Percentiles rank a stretch among this genome's conserved stretches.
phyloP scores from a whole-genome alignment of 1,140 invertebrate species.

The Halyomorpha halys region DNA sequence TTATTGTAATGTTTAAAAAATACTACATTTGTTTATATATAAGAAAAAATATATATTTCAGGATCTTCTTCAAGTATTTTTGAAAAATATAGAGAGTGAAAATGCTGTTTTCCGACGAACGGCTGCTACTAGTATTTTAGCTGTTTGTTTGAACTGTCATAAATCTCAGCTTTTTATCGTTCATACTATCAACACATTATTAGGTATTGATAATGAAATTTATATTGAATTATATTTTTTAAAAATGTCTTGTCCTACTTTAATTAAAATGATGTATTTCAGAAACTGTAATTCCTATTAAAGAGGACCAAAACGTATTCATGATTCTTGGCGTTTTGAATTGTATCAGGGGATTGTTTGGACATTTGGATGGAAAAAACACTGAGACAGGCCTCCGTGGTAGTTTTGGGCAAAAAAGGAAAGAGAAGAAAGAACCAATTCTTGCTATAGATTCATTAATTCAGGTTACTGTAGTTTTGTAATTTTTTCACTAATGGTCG shows the following conservation, averaged over 20 bases:
- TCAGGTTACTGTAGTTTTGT: slow-evolving; percentile 20
- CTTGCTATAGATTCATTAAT: slow-evolving; percentile 25
- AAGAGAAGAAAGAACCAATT: slow-evolving; percentile 16
- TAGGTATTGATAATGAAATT: slow-evolving; percentile 36
- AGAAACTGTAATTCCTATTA: slow-evolving; percentile 46
- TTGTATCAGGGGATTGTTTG: slow-evolving; percentile 50
- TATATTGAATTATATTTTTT: not conserved
- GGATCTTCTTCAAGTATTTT: slow-evolving; percentile 52
- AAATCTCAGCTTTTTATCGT: slow-evolving; percentile 50
- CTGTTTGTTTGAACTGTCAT: slow-evolving; percentile 50
- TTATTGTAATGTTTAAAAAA: too few species aligned
- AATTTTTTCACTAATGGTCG: too few species aligned
- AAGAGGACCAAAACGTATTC: slow-evolving; percentile 38
- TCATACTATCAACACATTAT: slow-evolving; percentile 44
- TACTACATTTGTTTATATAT: too few species aligned
- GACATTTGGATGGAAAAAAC: slow-evolving; percentile 37
- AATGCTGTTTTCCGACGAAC: slow-evolving; percentile 50
- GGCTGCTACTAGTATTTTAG: slow-evolving; percentile 51
- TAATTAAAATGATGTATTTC: slow-evolving; percentile 23
- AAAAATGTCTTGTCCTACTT: not conserved
- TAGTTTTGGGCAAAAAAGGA: slow-evolving; percentile 36
- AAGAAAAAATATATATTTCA: slow-evolving; percentile 33
- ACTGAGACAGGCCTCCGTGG: slow-evolving; percentile 33
- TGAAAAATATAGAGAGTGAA: slow-evolving; percentile 49
- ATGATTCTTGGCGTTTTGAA: slow-evolving; percentile 54